Conservation (phyloP, 2,113 vertebrate species). For the Istiophorus platypterus region DNA sequence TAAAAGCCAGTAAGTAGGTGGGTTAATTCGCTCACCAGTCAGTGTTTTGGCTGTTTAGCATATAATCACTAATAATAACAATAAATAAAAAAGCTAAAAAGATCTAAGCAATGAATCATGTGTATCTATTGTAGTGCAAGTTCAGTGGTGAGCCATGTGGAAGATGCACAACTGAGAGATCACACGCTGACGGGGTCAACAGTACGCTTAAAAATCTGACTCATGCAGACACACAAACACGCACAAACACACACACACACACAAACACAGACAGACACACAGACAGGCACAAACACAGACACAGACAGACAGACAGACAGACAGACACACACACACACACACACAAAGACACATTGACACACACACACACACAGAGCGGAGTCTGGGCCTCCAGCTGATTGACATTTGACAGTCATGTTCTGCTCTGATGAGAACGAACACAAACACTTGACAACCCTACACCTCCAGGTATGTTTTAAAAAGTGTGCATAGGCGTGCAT, state of each 20-base stretch:
- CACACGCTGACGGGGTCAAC: neutral
- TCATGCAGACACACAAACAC: conserved; percentile 7
- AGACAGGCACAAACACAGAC: conserved; percentile 4
- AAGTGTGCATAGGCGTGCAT: too few relatives aligned
- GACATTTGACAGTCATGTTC: conserved; percentile 54
- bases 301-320: neutral
- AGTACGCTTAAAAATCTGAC: conserved; percentile 28
- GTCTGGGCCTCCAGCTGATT: conserved; percentile 44
- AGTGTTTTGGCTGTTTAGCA: neutral
- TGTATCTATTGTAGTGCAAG: too few relatives aligned
- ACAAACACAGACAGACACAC: too few relatives aligned
- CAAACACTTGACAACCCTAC: conserved; percentile 11
- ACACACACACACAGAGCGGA: neutral
- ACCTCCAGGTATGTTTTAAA: neutral
- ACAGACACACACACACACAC: neutral
- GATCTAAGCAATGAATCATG: too few relatives aligned
- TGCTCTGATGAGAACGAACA: conserved; percentile 20
- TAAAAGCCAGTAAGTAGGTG: neutral
- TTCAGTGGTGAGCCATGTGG: too few relatives aligned
- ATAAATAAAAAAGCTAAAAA: too few relatives aligned
- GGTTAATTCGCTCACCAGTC: neutral
- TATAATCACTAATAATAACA: neutral
- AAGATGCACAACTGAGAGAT: neutral
- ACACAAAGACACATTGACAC: neutral
- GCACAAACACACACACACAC: too few relatives aligned